These are phyloP conservation scores for Cathartes aura DNA, from an alignment of 2,113 vertebrate species.

Conservation along the genomic window DNA sequence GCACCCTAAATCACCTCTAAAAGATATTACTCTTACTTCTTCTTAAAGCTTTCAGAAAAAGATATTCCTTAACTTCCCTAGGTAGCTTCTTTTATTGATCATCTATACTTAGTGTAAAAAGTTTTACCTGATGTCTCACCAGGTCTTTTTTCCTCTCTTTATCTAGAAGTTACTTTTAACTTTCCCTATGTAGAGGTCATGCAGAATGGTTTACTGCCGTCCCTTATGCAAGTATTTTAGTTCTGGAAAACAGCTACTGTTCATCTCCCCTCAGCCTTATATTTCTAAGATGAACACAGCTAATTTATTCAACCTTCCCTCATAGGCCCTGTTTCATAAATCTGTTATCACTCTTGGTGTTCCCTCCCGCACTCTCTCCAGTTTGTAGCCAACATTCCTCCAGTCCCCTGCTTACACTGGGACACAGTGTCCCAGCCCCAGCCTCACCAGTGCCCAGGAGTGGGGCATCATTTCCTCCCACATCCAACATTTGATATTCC, in stretches of 20 bases:
- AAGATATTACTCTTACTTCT: neutral
- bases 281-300: neutral
- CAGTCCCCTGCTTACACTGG: neutral
- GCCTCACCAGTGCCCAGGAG: neutral
- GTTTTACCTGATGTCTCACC: neutral
- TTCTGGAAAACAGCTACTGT: neutral
- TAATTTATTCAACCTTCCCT: neutral
- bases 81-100: neutral
- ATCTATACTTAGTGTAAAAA: neutral
- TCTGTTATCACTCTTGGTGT: neutral
- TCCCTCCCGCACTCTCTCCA: neutral
- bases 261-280: neutral
- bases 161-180: neutral
- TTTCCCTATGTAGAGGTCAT: neutral
- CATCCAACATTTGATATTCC: neutral
- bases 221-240: neutral
- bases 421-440: neutral
- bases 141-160: neutral
- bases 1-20: neutral
- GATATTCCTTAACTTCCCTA: neutral
- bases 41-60: neutral
- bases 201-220: neutral
- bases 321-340: neutral
- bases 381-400: neutral
- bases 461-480: neutral